These are phyloP conservation scores for Elephas maximus DNA, from an alignment of 2,113 vertebrate genomes.

Conservation along the genomic window DNA sequence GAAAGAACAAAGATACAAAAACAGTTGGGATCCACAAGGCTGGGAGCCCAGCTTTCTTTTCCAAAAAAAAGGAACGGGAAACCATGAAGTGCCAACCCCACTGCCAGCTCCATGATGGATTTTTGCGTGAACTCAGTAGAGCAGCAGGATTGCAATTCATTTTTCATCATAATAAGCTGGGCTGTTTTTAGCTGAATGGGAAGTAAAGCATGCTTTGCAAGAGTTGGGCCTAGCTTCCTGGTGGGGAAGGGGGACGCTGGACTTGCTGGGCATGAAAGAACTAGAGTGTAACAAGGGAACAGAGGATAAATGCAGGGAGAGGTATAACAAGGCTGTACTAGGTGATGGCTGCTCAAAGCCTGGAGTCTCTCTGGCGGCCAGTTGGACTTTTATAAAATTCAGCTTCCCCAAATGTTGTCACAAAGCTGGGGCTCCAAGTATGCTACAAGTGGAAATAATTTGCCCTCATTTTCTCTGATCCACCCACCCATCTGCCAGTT, in stretches of 20 bases:
- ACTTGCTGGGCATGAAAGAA: background rate
- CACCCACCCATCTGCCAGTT: background rate
- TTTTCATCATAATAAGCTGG: slow-evolving; percentile 17
- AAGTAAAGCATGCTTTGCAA: slow-evolving; percentile 11
- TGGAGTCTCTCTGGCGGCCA: background rate
- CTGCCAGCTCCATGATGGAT: background rate
- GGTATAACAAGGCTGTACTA: background rate
- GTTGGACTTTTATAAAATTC: background rate
- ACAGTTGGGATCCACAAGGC: background rate
- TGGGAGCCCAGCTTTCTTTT: slow-evolving; percentile 52
- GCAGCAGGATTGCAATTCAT: background rate
- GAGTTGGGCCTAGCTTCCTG: background rate
- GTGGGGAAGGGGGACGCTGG: background rate
- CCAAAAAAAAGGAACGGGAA: slow-evolving; percentile 27
- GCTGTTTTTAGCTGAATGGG: background rate
- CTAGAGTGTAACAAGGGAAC: background rate
- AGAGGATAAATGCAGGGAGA: background rate
- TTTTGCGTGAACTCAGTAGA: background rate
- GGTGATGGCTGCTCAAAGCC: background rate
- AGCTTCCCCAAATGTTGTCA: background rate
- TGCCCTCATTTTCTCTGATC: background rate
- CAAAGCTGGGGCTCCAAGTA: background rate
- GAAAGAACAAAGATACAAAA: background rate
- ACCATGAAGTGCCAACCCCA: background rate
- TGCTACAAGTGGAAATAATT: background rate